Evolutionary conservation across 2,797 vertebrate species (phyloP), one percentile per base, ranked within the genome.

Genomic region (Lagorchestes hirsutus): DNA sequence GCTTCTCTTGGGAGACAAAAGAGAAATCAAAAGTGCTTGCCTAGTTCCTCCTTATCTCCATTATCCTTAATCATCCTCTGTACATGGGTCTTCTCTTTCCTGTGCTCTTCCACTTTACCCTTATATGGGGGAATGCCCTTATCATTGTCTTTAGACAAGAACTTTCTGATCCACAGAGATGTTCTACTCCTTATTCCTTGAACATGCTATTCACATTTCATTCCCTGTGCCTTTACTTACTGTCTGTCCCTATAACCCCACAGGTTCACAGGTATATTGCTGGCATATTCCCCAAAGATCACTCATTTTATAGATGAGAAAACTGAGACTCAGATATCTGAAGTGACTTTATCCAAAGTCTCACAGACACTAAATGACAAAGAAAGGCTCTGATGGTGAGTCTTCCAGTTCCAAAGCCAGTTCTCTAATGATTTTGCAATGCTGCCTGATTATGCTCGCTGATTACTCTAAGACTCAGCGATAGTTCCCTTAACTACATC

Each of bases 281-380:
- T 40, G n/a, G n/a, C n/a, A 22, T 11, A 40, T 22, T 40, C 18
- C n/a, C 11, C 67, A 40, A 46, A 46, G 62, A 74, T 40, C 34
- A 18, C 8, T 55, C 92, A 93, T 91, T 92, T 95, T 93, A 95
- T n/a, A 93, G 55, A 95, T 55, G 90, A 94, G 93, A 93, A 95
- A 92, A 74, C n/a, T 74, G 54, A 55, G 67, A 92, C 18, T 91
- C 28, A 54, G 59, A 40, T 91, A 92, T 18, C 46, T 5, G 6
- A 46, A 46, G 14, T n/a, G 11, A 2, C 91, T 93, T 91, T 93
- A 92, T 57, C 93, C 94, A 93, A 24, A 27, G 74, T 93, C 40
- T 94, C 55, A 55, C 6, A 95, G 92, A 11, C 92, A 34, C 82
- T 74, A 74, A 82, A 40, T 55, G 46, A 56, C 31, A 57, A 90